A percentile compares a stretch with the other conserved stretches of the same genome.
Conservation (phyloP, 2,888 invertebrate genomes). For the Ptilodon capucinus region DNA sequence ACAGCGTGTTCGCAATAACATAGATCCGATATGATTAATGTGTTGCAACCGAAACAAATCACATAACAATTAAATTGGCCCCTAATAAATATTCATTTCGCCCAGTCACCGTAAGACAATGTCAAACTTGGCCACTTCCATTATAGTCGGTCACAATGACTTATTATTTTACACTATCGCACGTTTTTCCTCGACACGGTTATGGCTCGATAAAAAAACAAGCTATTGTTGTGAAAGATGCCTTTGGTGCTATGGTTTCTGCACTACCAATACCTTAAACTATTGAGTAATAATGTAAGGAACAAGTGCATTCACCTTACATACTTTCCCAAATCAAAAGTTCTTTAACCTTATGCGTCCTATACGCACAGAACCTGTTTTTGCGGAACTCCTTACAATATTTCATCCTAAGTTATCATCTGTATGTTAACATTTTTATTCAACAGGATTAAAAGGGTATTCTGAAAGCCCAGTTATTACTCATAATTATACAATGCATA, state of each 20-base stretch:
- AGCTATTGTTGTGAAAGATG: slow-evolving; percentile 63
- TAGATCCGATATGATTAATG: not conserved
- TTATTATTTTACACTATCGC: slow-evolving; percentile 72
- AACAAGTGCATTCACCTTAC: too few species aligned
- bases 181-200: slow-evolving; percentile 79
- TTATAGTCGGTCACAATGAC: slow-evolving; percentile 56
- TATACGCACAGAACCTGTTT: too few species aligned
- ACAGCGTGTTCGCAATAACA: slow-evolving; percentile 8
- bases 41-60: slow-evolving; percentile 8
- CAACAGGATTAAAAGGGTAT: too few species aligned
- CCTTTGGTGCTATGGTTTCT: not conserved
- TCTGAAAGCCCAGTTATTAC: too few species aligned
- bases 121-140: slow-evolving; percentile 38
- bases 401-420: too few species aligned
- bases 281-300: too few species aligned
- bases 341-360: too few species aligned
- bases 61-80: slow-evolving; percentile 21
- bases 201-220: slow-evolving; percentile 62
- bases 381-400: too few species aligned
- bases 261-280: not conserved
- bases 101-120: slow-evolving; percentile 44
- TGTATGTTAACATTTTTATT: too few species aligned
- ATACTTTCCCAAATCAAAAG: too few species aligned
- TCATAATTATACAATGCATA: too few species aligned
- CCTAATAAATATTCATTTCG: slow-evolving; percentile 10